Conservation (phyloP, 1,140 invertebrate species). For the Trissolcus basalis region DNA sequence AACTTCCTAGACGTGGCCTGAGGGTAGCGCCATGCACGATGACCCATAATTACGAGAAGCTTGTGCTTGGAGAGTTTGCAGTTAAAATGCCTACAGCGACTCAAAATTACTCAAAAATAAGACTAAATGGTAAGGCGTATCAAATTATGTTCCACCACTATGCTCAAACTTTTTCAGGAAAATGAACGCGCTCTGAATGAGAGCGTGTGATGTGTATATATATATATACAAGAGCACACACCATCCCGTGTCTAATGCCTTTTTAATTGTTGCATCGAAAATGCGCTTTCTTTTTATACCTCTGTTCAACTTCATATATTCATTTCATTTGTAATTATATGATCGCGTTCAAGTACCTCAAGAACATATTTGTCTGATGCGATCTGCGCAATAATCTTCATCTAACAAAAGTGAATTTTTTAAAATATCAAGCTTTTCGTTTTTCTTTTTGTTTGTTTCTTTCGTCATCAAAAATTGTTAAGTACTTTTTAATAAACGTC, state of each 20-base stretch:
- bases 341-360: slow-evolving; percentile 5
- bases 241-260: slow-evolving; percentile 65
- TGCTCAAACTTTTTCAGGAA: slow-evolving; percentile 20
- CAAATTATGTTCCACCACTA: slow-evolving; percentile 68
- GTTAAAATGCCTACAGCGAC: slow-evolving; percentile 69
- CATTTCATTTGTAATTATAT: slow-evolving; percentile 34
- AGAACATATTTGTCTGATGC: too few relatives aligned
- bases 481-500: too few relatives aligned
- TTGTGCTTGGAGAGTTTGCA: slow-evolving; percentile 63
- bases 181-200: slow-evolving; percentile 46
- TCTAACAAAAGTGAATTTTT: too few relatives aligned
- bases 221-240: slow-evolving; percentile 22
- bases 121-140: slow-evolving; percentile 72
- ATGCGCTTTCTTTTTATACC: slow-evolving; percentile 27
- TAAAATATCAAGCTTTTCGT: background rate
- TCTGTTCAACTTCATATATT: slow-evolving; percentile 27
- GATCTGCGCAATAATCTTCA: too few relatives aligned
- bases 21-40: slow-evolving; percentile 60
- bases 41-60: slow-evolving; percentile 72
- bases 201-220: slow-evolving; percentile 45
- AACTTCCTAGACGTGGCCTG: slow-evolving; percentile 68
- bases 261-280: slow-evolving; percentile 69
- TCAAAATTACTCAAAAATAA: slow-evolving; percentile 74
- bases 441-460: too few relatives aligned
- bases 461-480: too few relatives aligned